Conservation (phyloP, 1,140 invertebrate genomes). For the Antheraea mylitta region DNA sequence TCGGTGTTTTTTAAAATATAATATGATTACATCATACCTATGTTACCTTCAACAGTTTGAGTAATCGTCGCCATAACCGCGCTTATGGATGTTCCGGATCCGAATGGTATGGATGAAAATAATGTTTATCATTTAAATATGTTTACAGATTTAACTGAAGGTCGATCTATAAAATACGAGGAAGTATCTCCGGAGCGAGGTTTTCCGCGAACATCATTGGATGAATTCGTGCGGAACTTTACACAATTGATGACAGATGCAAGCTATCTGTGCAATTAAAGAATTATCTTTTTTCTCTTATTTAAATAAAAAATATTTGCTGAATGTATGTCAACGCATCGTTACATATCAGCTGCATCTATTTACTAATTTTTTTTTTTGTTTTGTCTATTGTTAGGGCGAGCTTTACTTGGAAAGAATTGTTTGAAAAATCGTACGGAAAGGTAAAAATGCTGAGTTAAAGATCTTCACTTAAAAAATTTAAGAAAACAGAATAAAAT, state of each 20-base stretch:
- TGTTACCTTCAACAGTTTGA: conserved; percentile 41
- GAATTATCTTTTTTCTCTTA: not conserved
- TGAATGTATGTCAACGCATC: no score
- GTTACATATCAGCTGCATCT: no score
- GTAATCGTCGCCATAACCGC: conserved; percentile 40
- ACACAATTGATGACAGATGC: not conserved
- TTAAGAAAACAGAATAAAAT: no score
- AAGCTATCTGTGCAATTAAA: not conserved
- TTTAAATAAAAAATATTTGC: no score
- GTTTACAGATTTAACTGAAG: conserved; percentile 26
- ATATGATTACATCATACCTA: no score
- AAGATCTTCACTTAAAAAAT: no score
- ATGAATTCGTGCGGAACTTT: conserved; percentile 37
- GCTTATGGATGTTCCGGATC: conserved; percentile 21
- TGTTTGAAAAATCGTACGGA: no score
- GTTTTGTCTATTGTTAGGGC: no score
- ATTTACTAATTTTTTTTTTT: no score
- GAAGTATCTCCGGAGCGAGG: conserved; percentile 27
- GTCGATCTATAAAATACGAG: conserved; percentile 34
- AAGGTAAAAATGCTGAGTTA: no score
- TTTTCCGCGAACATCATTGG: conserved; percentile 22
- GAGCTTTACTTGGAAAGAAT: no score
- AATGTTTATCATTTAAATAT: conserved; percentile 55
- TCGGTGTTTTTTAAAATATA: no score
- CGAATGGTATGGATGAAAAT: conserved; percentile 43